A percentile compares a stretch with the other conserved stretches of the same genome.
These are phyloP conservation scores for Hymenopus coronatus DNA, from an alignment of 2,888 invertebrate species.

Conservation along the genomic window DNA sequence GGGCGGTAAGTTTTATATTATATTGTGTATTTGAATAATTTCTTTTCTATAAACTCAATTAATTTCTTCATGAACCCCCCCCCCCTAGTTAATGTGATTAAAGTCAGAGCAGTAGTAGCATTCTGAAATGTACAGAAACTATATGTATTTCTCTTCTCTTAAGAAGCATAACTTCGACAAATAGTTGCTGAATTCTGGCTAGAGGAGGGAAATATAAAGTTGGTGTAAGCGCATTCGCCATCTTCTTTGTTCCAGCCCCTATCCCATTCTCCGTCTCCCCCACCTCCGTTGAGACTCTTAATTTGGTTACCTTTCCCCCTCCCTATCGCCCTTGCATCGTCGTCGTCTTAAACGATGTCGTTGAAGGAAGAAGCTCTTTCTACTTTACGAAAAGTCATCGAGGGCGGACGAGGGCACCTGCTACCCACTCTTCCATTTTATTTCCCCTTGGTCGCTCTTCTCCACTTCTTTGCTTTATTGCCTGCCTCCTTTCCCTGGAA, in stretches of 20 bases:
- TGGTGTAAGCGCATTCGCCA: background rate
- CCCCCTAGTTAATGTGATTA: too few species aligned
- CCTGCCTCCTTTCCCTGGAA: background rate
- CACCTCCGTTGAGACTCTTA: background rate
- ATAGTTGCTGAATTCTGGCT: too few species aligned
- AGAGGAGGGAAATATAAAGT: background rate
- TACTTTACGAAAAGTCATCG: background rate
- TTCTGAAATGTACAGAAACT: too few species aligned
- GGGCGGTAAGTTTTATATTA: too few species aligned
- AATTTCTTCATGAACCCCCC: too few species aligned
- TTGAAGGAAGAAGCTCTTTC: background rate
- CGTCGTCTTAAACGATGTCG: background rate
- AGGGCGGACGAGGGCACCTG: background rate
- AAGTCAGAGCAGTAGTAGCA: too few species aligned
- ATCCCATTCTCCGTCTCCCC: background rate
- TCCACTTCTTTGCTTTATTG: background rate
- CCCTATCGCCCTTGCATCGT: too few species aligned
- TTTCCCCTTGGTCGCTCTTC: background rate
- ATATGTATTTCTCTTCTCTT: too few species aligned
- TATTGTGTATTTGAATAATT: too few species aligned
- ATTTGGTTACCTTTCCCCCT: background rate
- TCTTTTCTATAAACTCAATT: too few species aligned
- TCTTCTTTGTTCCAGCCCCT: background rate
- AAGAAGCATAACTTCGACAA: too few species aligned
- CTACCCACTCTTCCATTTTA: background rate